Base-by-base conservation (phyloP, 2,113 vertebrate genomes). In the Cryptotis parvus region DNA sequence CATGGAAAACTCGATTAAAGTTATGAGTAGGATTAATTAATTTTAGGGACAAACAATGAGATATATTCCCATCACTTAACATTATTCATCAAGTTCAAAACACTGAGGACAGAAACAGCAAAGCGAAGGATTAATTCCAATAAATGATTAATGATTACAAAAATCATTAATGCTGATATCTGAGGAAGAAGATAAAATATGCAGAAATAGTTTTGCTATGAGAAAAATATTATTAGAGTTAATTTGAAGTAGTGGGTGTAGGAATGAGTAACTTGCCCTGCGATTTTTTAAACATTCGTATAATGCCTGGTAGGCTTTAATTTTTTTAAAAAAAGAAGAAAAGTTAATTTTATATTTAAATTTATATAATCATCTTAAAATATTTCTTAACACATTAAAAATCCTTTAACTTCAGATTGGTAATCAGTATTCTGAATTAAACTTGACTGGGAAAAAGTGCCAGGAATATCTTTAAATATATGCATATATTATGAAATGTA, bases 11-110 rank as follows among this genome's bases (percentile, higher is more conserved):
- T 55, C 61, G n/a, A 10, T n/a, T 80, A 15, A 92, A 65, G 87
- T 66, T 41, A 81, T 75, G 31, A 66, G 8, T 55, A 15, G 3
- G 85, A 86, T 45, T 68, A 49, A 91, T 72, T 87, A 1, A 4
- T 72, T 84, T 68, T 77, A 65, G 31, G 20, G 29, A 6, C 74
- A 85, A 82, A 65, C 7, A 72, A n/a, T 68, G 74, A 90, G 92
- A 43, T 72, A 79, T 58, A 66, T 18, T 68, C 49, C 41, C 35
- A 27, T 12, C n/a, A 88, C 15, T 52, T 27, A 66, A 45, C 55
- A 11, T 16, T 61, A 33, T 37, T 89, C 29, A 78, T 43, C 55
- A 92, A 91, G 29, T 74, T 68, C 4, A 68, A 82, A 87, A 24
- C 68, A 89, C 24, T 39, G 14, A 89, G 39, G 29, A 75, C 39